Evolutionary conservation across 2,797 vertebrate genomes (phyloP).

Genomic region (Synanceia verrucosa): DNA sequence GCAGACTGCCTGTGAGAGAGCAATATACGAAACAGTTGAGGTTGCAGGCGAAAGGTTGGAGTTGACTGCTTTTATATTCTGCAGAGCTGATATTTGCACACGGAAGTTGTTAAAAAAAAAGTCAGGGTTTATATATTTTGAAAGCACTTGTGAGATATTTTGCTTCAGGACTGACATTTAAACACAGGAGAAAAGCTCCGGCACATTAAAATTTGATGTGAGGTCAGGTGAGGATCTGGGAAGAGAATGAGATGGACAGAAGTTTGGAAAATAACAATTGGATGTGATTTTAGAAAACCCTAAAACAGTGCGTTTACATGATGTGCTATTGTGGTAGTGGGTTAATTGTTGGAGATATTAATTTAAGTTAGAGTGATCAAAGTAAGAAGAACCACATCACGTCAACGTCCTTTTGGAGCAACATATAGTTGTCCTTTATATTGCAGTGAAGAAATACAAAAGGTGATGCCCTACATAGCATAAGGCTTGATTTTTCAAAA

Average conservation of each 20-base stretch:
- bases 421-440: neutral
- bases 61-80: neutral
- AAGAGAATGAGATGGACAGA: neutral
- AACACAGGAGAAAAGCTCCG: neutral
- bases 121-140: slow-evolving; percentile 8
- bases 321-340: neutral
- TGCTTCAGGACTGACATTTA: slow-evolving; percentile 24
- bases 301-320: neutral
- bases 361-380: neutral
- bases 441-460: neutral
- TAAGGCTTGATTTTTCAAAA: neutral
- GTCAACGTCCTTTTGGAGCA: neutral
- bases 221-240: neutral
- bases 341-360: neutral
- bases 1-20: neutral
- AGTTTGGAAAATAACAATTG: neutral
- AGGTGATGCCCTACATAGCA: neutral
- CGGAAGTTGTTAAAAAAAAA: slow-evolving; percentile 21
- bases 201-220: slow-evolving; percentile 27
- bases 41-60: neutral
- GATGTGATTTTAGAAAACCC: neutral
- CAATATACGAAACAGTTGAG: slow-evolving; percentile 3
- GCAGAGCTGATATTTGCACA: slow-evolving; percentile 3
- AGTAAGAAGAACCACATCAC: neutral
- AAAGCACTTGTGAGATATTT: slow-evolving; percentile 30